Evolutionary conservation across 2,113 vertebrate species (phyloP), one percentile per base, ranked within the genome.

Genomic region (Nanorana parkeri): DNA sequence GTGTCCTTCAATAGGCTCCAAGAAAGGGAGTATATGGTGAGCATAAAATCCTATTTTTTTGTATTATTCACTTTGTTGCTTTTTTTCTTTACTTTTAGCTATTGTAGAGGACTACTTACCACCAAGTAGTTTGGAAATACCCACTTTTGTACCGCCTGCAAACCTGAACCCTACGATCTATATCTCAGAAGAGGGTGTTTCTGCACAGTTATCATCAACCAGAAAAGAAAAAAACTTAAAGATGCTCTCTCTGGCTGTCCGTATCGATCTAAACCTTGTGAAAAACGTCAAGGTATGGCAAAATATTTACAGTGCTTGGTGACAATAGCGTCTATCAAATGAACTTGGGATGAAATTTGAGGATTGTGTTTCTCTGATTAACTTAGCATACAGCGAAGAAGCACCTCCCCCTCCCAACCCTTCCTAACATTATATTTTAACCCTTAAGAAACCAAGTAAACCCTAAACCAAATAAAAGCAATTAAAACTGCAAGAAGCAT

Each of bases 171-270:
- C 90, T 0, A 97, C 95, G 85, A 95, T 97, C 87, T 96, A 96
- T 85, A 92, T 93, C 23, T 96, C 96, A 0, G 96, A 96, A 84
- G 92, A 93, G 82, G 95, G 96, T 5, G 90, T 95, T 85, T 91
- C 91, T 64, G 93, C 92, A 17, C 86, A 77, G 78, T 85, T 88
- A 2, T 16, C 84, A 24, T 90, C 92, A 0, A 86, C 91, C 19
- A 88, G 87, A 64, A 92, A 91, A 84, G 93, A 94, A 61, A 86
- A 84, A 1, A 78, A 83, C 21, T 81, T 75, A 15, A 93, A 95
- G 83, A 97, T 97, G 96, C 89, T 97, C 80, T 96, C 96, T 1
- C 91, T 94, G 0, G 95, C 96, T 2, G 95, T 97, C 79, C 94
- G 95, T 85, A 94, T 96, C 89, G 95, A 95, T 3, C 89, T 97